These are phyloP conservation scores for Eciton burchellii DNA, from an alignment of 1,140 invertebrate genomes.

Conservation along the genomic window DNA sequence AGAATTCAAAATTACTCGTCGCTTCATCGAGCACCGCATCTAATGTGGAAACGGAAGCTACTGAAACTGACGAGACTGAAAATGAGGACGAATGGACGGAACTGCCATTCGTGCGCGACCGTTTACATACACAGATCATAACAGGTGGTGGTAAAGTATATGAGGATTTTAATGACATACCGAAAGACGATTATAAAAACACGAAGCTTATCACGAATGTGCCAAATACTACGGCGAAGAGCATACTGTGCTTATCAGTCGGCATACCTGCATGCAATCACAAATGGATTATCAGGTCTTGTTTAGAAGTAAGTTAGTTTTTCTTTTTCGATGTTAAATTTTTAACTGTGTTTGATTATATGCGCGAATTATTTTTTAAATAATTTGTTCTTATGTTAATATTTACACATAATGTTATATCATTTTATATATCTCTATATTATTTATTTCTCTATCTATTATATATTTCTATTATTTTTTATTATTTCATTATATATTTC, in stretches of 20 bases:
- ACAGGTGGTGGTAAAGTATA: constrained; percentile 86
- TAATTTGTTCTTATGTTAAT: constrained; percentile 30
- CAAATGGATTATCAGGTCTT: constrained; percentile 87
- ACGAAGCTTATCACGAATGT: constrained; percentile 87
- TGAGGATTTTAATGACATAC: constrained; percentile 86
- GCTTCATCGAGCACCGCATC: not conserved
- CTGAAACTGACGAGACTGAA: constrained; percentile 75
- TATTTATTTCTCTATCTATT: no score
- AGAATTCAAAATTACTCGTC: no score
- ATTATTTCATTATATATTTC: constrained; percentile 29
- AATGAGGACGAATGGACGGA: constrained; percentile 85
- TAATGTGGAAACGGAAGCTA: not conserved
- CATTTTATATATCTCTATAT: not conserved
- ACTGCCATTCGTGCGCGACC: constrained; percentile 86
- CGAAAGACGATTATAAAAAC: constrained; percentile 85
- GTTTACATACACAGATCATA: constrained; percentile 86
- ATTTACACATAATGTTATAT: constrained; percentile 2
- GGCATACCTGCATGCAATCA: constrained; percentile 85
- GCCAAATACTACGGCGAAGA: constrained; percentile 87
- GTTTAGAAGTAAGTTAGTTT: constrained; percentile 77
- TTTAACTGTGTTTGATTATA: not conserved
- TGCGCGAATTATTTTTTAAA: not conserved
- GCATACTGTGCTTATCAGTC: constrained; percentile 86
- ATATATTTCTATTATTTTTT: constrained; percentile 35
- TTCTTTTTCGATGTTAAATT: not conserved